Evolutionary conservation across 2,888 invertebrate genomes (phyloP).

Genomic region (Scaptomyza tumidula): DNA sequence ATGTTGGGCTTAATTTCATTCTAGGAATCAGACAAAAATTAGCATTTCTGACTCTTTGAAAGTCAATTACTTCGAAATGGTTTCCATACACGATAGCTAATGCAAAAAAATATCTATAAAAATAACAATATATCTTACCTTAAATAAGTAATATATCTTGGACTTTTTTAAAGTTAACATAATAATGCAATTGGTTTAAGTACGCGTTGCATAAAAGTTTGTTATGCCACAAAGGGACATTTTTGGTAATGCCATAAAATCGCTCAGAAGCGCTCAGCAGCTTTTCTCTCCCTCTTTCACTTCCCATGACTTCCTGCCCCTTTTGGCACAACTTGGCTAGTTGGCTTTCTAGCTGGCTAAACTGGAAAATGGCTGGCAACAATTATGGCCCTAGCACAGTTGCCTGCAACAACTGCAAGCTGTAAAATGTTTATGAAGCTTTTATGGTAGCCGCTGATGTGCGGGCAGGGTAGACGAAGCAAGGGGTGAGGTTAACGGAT

Average conservation of each 20-base stretch:
- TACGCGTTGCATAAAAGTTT: conserved; percentile 32
- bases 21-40: too few species aligned
- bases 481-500: neutral
- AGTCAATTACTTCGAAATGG: too few species aligned
- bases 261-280: neutral
- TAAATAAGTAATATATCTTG: neutral
- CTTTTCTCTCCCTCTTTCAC: neutral
- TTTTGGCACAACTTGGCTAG: conserved; percentile 11
- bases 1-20: neutral
- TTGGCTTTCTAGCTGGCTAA: conserved; percentile 59
- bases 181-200: conserved; percentile 19
- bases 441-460: conserved; percentile 64
- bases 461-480: neutral
- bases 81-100: too few species aligned
- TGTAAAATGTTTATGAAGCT: conserved; percentile 79
- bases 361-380: conserved; percentile 69
- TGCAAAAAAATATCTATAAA: too few species aligned
- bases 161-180: neutral
- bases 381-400: conserved; percentile 63
- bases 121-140: neutral
- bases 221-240: conserved; percentile 19
- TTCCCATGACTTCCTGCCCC: neutral
- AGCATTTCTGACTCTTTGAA: too few species aligned
- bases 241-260: conserved; percentile 51
- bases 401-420: conserved; percentile 78